These are phyloP conservation scores for Rotaria magnacalcarata DNA, from an alignment of 2,888 invertebrate genomes.

Conservation along the genomic window DNA sequence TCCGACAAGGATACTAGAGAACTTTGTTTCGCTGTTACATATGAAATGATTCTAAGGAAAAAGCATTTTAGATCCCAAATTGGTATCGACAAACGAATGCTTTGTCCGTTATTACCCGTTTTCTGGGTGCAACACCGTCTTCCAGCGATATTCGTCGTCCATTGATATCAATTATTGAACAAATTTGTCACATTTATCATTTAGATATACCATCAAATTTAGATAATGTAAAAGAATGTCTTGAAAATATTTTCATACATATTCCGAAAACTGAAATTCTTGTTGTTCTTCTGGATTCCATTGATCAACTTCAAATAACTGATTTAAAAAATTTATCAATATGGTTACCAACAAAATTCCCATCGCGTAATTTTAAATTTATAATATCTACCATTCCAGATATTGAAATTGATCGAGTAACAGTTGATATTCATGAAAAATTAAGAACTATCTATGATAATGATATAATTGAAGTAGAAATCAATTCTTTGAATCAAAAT, in stretches of 20 bases:
- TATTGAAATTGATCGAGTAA: background rate
- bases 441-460: background rate
- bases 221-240: background rate
- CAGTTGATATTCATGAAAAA: background rate
- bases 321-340: background rate
- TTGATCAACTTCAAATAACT: background rate
- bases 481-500: slow-evolving; percentile 21
- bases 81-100: background rate
- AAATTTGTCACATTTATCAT: slow-evolving; percentile 1
- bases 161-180: background rate
- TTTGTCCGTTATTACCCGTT: background rate
- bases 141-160: slow-evolving; percentile 1
- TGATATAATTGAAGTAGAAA: background rate
- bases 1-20: too few species aligned
- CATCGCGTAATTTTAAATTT: background rate
- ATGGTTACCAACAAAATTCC: background rate
- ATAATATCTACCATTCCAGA: background rate
- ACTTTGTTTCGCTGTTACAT: too few species aligned
- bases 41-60: too few species aligned
- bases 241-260: background rate
- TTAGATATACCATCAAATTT: background rate
- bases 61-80: background rate
- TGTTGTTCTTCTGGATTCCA: slow-evolving; percentile 1
- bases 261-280: background rate
- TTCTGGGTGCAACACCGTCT: slow-evolving; percentile 6